Conservation (phyloP, 2,113 vertebrate genomes). For the Potamarius usumacintae region DNA sequence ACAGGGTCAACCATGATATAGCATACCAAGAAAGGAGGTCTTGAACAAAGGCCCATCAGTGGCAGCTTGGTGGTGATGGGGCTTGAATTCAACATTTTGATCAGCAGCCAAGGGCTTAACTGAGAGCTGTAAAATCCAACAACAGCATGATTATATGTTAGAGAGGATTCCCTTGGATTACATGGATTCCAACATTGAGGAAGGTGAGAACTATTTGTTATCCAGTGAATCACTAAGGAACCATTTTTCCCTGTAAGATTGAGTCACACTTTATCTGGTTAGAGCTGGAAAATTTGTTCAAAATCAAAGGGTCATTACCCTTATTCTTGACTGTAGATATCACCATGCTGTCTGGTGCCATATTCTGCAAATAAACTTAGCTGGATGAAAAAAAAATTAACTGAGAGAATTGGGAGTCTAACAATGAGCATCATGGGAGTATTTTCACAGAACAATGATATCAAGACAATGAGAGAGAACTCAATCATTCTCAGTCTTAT, state of each 20-base stretch:
- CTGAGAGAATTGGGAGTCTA: not conserved
- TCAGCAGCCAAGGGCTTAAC: not conserved
- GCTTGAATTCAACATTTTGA: not conserved
- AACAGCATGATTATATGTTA: not conserved
- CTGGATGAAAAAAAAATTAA: not conserved
- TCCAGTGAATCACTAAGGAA: not conserved
- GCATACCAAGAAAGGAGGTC: not conserved
- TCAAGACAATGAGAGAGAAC: not conserved
- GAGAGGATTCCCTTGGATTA: not conserved
- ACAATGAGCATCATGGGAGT: not conserved
- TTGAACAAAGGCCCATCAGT: not conserved
- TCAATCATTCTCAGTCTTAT: not conserved
- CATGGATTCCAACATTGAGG: not conserved
- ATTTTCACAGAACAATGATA: not conserved
- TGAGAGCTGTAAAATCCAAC: not conserved
- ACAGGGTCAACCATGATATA: not conserved
- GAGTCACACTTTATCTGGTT: not conserved
- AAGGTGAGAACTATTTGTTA: not conserved
- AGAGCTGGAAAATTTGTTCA: constrained; percentile 1
- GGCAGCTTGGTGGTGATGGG: not conserved
- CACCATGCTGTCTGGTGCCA: not conserved
- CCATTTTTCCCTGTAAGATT: not conserved
- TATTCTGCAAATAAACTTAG: constrained; percentile 12
- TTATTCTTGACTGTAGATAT: not conserved
- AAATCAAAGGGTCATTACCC: constrained; percentile 11